Conservation (phyloP, 1,140 invertebrate species). For the Saccostrea echinata region DNA sequence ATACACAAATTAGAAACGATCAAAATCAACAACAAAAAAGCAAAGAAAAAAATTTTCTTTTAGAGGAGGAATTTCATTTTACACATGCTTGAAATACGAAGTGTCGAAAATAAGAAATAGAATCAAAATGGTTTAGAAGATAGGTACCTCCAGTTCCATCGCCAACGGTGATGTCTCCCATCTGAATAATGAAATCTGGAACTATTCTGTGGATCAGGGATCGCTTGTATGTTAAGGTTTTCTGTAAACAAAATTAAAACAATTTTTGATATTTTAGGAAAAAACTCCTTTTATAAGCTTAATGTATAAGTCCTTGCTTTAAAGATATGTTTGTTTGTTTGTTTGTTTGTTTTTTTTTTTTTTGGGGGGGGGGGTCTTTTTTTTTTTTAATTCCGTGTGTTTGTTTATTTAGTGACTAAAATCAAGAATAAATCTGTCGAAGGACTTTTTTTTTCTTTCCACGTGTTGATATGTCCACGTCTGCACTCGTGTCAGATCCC, state of each 20-base stretch:
- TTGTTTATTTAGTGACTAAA: too few species aligned
- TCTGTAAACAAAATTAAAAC: slow-evolving; percentile 54
- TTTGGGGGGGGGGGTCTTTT: too few species aligned
- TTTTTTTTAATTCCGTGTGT: not conserved
- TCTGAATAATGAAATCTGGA: slow-evolving; percentile 80
- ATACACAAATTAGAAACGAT: too few species aligned
- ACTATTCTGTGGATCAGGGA: slow-evolving; percentile 76
- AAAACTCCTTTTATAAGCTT: not conserved
- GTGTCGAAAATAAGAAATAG: too few species aligned
- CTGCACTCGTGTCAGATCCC: not conserved
- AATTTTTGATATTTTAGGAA: not conserved
- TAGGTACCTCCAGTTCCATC: slow-evolving; percentile 79
- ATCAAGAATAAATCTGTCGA: too few species aligned
- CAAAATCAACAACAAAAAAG: too few species aligned
- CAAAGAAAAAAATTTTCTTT: too few species aligned
- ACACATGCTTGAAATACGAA: too few species aligned
- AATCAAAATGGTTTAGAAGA: not conserved
- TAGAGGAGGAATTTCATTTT: too few species aligned
- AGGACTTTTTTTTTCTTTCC: too few species aligned
- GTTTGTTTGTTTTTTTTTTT: not conserved
- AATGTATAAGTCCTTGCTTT: too few species aligned
- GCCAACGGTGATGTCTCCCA: slow-evolving; percentile 79
- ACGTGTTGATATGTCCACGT: slow-evolving; percentile 7
- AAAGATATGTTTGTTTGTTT: not conserved
- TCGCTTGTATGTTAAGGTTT: slow-evolving; percentile 71